phyloP scores from a whole-genome alignment of 2,888 invertebrate species.

The Spodoptera littoralis region DNA sequence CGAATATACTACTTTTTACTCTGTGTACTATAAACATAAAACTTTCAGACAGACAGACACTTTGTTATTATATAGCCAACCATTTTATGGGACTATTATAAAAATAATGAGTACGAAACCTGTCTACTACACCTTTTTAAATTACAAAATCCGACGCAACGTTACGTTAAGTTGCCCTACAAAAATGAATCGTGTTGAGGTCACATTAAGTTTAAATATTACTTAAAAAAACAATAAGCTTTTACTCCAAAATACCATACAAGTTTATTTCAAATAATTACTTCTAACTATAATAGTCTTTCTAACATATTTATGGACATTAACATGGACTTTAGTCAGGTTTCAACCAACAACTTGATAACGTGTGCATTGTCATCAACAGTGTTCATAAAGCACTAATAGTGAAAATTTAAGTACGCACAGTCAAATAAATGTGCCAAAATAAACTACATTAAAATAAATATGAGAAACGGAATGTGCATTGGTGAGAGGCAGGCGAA shows the following conservation, averaged over 20 bases:
- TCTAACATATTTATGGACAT: slow-evolving; percentile 51
- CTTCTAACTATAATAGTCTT: slow-evolving; percentile 47
- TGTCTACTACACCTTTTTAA: too few relatives aligned
- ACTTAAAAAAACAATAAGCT: slow-evolving; percentile 33
- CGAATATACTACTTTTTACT: too few relatives aligned
- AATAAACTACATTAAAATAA: slow-evolving; percentile 53
- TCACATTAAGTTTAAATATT: background rate
- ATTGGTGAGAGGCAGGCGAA: slow-evolving; percentile 48
- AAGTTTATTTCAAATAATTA: slow-evolving; percentile 41
- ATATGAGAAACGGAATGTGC: slow-evolving; percentile 62
- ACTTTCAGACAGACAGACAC: too few relatives aligned
- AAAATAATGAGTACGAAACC: too few relatives aligned
- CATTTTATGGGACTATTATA: too few relatives aligned
- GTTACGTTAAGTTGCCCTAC: background rate
- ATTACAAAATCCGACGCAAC: background rate
- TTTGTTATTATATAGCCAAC: too few relatives aligned
- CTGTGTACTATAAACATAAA: too few relatives aligned
- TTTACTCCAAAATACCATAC: slow-evolving; percentile 52
- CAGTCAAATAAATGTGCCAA: slow-evolving; percentile 47
- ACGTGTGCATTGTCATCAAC: slow-evolving; percentile 52
- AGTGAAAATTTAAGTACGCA: slow-evolving; percentile 57
- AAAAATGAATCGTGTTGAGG: slow-evolving; percentile 1
- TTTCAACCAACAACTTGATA: slow-evolving; percentile 38
- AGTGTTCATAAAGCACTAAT: slow-evolving; percentile 43
- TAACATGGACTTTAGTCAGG: slow-evolving; percentile 37